Base-by-base conservation (phyloP, 2,888 invertebrate species). In the Drosophila paracracens region DNA sequence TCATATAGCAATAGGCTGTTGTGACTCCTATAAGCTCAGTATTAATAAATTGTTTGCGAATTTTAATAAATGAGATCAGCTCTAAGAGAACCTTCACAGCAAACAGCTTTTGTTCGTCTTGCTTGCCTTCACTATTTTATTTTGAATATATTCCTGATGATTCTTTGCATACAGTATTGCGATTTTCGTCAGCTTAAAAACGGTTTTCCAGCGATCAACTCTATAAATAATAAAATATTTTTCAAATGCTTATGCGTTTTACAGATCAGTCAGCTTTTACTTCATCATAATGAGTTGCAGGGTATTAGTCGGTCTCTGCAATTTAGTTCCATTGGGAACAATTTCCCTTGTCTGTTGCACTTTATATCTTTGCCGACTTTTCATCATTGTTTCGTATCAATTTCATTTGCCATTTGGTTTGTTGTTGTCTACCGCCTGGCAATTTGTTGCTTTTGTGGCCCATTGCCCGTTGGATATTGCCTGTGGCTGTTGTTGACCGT, bases 301-400 rank as follows among this genome's bases (percentile, higher is more conserved):
- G 58, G 75, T 61, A 79, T 77, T 48, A 11, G 18, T 4, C 7
- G 40, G 62, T 50, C 62, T 38, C n/a, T 46, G 48, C 52, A 13
- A 11, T 16, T 36, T 25, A 18, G 25, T 66, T 43, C 11, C 18
- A 13, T 27, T 27, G 18, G 21, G 21, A 21, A 21, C 21, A 21
- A 21, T 21, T 38, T 4, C 51, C 21, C 25, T 51, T 70, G 66
- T 46, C 79, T 75, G 70, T 70, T 77, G 79, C 31, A 63, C 38
- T 72, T 79, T 76, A 72, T 71, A 61, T 70, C 72, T 60, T 76
- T 61, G 72, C 48, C 71, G 68, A 76, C 62, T 74, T 84, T 79
- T 88, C 79, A 77, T 84, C 80, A 77, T 79, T 82, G 85, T 75
- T 88, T 73, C 82, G 88, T 16, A 25, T 46, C 79, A 74, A 76